Evolutionary conservation across 2,888 invertebrate genomes (phyloP).

Genomic region (Trachelus troglodyta): DNA sequence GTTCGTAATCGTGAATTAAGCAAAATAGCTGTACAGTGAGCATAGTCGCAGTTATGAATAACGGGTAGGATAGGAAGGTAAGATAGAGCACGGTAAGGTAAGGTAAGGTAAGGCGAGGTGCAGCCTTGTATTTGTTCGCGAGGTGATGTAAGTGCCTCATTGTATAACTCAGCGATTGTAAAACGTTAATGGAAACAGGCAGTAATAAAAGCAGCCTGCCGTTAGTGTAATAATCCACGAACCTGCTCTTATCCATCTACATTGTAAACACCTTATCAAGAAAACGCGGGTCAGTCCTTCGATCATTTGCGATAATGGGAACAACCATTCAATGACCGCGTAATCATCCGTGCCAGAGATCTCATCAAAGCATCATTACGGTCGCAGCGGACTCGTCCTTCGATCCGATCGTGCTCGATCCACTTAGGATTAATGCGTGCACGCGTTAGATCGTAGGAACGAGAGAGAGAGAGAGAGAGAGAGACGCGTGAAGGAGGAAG

Average conservation of each 20-base stretch:
- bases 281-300: background rate
- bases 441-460: no score
- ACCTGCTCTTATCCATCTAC: background rate
- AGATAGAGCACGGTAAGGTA: conserved; percentile 27
- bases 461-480: no score
- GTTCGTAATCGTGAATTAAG: conserved; percentile 50
- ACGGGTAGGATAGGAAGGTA: conserved; percentile 30
- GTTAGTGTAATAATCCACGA: background rate
- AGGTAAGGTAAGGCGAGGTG: conserved; percentile 38
- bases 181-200: conserved; percentile 49
- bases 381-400: background rate
- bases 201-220: conserved; percentile 8
- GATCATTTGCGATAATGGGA: background rate
- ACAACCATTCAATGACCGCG: background rate
- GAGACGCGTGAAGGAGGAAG: background rate
- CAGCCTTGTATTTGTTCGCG: conserved; percentile 56
- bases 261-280: background rate
- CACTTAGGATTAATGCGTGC: no score
- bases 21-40: conserved; percentile 43
- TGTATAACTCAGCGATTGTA: conserved; percentile 56
- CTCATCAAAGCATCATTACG: background rate
- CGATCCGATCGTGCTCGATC: background rate
- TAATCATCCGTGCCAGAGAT: background rate
- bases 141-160: conserved; percentile 37
- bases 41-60: conserved; percentile 51